Percentiles rank a stretch among this genome's conserved stretches.
phyloP scores from a whole-genome alignment of 1,140 invertebrate species.

The Coboldia fuscipes region DNA sequence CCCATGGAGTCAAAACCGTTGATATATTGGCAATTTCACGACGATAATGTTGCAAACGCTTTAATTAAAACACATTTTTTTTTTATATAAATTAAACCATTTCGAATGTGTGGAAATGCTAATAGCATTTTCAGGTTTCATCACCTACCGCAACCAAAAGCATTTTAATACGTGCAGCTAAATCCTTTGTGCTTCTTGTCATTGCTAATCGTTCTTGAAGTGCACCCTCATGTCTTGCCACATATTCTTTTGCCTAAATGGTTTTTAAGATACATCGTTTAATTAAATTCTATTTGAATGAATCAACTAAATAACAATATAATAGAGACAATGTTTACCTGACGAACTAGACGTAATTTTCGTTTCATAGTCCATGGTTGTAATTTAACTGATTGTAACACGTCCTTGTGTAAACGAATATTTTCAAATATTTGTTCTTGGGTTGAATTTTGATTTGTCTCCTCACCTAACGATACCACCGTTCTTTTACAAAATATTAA shows the following conservation, averaged over 20 bases:
- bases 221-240: constrained; percentile 71
- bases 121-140: background rate
- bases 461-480: constrained; percentile 51
- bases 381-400: constrained; percentile 65
- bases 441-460: constrained; percentile 27
- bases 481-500: constrained; percentile 27
- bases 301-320: background rate
- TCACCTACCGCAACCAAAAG: constrained; percentile 43
- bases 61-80: constrained; percentile 11
- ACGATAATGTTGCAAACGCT: constrained; percentile 66
- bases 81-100: background rate
- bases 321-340: constrained; percentile 19
- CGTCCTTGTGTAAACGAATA: constrained; percentile 81
- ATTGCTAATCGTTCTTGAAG: constrained; percentile 78
- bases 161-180: constrained; percentile 61
- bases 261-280: constrained; percentile 2
- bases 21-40: constrained; percentile 67
- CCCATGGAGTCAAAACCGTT: constrained; percentile 81
- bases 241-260: constrained; percentile 54
- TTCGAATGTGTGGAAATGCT: background rate
- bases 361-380: constrained; percentile 75
- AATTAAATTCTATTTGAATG: background rate
- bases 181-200: constrained; percentile 60
- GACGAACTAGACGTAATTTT: constrained; percentile 64
- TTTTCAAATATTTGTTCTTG: constrained; percentile 82